phyloP scores from a whole-genome alignment of 2,797 vertebrate species.

The Antrozous pallidus region DNA sequence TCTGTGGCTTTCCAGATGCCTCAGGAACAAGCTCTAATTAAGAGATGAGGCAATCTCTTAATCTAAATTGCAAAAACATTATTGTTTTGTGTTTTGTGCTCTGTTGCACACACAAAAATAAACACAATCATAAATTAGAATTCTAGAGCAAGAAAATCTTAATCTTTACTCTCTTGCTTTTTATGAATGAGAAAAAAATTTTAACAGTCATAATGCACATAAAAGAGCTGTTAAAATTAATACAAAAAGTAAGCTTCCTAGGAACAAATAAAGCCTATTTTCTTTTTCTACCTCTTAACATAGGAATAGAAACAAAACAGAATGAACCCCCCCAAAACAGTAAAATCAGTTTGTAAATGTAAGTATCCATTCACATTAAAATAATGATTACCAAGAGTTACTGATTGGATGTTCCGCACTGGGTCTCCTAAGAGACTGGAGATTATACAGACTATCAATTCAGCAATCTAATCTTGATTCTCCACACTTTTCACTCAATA shows the following conservation, averaged over 20 bases:
- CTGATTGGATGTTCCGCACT: neutral
- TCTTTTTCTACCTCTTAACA: neutral
- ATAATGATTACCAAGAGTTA: neutral
- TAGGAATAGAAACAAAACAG: neutral
- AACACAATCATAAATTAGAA: neutral
- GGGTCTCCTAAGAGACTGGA: neutral
- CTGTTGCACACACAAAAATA: neutral
- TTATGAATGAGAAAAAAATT: neutral
- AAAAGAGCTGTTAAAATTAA: neutral
- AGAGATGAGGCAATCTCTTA: neutral
- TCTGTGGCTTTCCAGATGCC: neutral
- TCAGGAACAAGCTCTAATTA: neutral
- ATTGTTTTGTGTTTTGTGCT: neutral
- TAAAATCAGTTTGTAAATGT: neutral
- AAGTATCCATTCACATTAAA: neutral
- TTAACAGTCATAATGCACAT: neutral
- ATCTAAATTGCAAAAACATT: neutral
- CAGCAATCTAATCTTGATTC: neutral
- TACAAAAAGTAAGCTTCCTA: neutral
- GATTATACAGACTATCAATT: neutral
- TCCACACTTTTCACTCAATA: neutral
- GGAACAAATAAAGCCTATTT: neutral
- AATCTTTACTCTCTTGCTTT: neutral
- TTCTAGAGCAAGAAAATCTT: neutral
- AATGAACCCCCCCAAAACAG: neutral